Evolutionary conservation across 92 coral and sea anemone genomes (phyloP), one percentile per base, ranked within the genome.

Genomic region (Epizoanthus scotinus): DNA sequence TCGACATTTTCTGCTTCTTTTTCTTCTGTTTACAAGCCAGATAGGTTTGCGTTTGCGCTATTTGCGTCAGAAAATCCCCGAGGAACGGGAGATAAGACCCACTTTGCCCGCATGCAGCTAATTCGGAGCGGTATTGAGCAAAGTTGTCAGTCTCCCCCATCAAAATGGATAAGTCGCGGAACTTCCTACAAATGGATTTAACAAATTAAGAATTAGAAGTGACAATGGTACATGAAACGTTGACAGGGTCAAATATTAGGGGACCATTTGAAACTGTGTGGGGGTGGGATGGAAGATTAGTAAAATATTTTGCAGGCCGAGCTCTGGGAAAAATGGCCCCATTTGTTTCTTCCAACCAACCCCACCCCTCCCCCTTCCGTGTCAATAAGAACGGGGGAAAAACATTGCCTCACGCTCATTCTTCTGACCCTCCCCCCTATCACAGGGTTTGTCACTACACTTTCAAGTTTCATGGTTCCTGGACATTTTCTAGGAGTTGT

Each of bases 61-160:
- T 95, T 70, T 95, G 98, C 15, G 99, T 95, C n/a, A 95, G 84
- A 27, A 95, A 93, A 78, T 95, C 95, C 14, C 99, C 99, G 27
- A 95, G 87, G 83, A 95, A 95, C 5, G 98, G 96, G 36, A 95
- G 83, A 55, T 93, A 95, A 0, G 98, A 83, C 18, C 92, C 93
- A 50, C 61, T 87, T 40, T 80, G 52, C 52, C 52, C 78, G 40
- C 77, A 79, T 52, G 65, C 87, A 52, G 89, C 90, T 78, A 95
- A 87, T 57, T 95, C 98, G 10, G 78, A 24, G 12, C 99, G 98
- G 81, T 95, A 95, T 19, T 83, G 60, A 0, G 94, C 92, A 79
- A 95, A 95, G 85, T 95, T 95, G 55, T 95, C 96, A 18, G 90
- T 87, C 70, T 95, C 98, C 2, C 98, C 91, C 99, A 95, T 95